Percentiles rank a stretch among this genome's conserved stretches.
Evolutionary conservation across 2,797 vertebrate species (phyloP).

Genomic region (Ptychobarbus kaznakovi): DNA sequence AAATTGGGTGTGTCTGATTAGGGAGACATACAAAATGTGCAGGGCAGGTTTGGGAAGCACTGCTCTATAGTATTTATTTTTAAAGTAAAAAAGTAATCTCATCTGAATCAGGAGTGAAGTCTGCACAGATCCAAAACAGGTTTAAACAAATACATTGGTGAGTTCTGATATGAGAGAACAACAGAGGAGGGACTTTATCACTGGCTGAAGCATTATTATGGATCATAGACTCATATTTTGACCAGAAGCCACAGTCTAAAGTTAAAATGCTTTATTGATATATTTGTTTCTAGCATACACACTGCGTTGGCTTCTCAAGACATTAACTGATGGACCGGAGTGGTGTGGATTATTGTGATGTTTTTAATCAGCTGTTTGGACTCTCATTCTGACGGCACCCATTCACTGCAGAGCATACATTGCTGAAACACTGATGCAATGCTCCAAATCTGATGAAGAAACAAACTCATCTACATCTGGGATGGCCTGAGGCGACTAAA

Average conservation of each 20-base stretch:
- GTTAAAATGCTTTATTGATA: not conserved
- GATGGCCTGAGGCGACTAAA: not conserved
- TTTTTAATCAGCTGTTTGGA: not conserved
- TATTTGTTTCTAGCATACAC: not conserved
- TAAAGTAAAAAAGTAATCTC: not conserved
- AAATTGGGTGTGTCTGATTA: too few relatives aligned
- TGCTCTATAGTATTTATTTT: not conserved
- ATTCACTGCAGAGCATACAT: not conserved
- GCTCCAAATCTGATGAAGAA: not conserved
- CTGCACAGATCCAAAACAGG: not conserved
- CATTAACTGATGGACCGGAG: not conserved
- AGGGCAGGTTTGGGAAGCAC: too few relatives aligned
- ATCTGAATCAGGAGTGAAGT: not conserved
- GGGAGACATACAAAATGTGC: too few relatives aligned
- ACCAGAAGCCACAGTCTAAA: not conserved
- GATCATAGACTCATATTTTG: not conserved
- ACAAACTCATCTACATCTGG: not conserved
- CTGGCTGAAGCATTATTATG: not conserved
- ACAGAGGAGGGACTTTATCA: not conserved
- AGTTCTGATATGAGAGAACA: not conserved
- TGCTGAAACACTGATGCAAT: not conserved
- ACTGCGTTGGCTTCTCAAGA: not conserved
- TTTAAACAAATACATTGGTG: too few relatives aligned
- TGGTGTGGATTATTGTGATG: not conserved
- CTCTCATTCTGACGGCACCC: not conserved